phyloP scores from a whole-genome alignment of 1,140 invertebrate genomes.

The Eumaeus atala region DNA sequence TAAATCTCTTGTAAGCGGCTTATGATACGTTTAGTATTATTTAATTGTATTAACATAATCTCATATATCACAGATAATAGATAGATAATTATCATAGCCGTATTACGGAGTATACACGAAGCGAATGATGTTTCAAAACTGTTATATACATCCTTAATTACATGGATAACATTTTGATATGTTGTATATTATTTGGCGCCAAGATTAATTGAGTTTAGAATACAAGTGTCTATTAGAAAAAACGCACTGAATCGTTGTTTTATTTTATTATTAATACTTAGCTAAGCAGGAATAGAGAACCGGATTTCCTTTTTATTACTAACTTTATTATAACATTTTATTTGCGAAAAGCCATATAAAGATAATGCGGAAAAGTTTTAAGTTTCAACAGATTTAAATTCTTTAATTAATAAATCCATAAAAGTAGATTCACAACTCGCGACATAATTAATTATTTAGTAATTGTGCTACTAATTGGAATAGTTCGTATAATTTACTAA shows the following conservation, averaged over 20 bases:
- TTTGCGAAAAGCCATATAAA: neutral
- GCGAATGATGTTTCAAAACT: conserved; percentile 34
- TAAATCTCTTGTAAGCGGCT: conserved; percentile 35
- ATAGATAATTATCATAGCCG: conserved; percentile 50
- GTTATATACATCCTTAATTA: conserved; percentile 27
- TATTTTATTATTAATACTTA: neutral
- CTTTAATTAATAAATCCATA: neutral
- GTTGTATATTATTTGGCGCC: conserved; percentile 21
- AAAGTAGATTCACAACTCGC: neutral
- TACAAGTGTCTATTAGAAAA: no score
- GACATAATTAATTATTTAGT: neutral
- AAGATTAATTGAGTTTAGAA: conserved; percentile 41
- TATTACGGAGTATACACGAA: conserved; percentile 37
- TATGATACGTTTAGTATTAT: conserved; percentile 30
- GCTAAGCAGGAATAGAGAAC: neutral
- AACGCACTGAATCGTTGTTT: no score
- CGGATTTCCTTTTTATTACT: conserved; percentile 4
- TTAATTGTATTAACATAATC: conserved; percentile 54
- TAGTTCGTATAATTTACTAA: neutral
- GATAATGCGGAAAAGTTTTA: neutral
- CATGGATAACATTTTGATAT: neutral
- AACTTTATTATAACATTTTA: conserved; percentile 2
- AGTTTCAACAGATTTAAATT: conserved; percentile 1
- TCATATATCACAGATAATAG: conserved; percentile 45
- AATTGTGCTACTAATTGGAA: conserved; percentile 1